phyloP scores from a whole-genome alignment of 1,140 invertebrate species.

The Lordiphosa mommai region DNA sequence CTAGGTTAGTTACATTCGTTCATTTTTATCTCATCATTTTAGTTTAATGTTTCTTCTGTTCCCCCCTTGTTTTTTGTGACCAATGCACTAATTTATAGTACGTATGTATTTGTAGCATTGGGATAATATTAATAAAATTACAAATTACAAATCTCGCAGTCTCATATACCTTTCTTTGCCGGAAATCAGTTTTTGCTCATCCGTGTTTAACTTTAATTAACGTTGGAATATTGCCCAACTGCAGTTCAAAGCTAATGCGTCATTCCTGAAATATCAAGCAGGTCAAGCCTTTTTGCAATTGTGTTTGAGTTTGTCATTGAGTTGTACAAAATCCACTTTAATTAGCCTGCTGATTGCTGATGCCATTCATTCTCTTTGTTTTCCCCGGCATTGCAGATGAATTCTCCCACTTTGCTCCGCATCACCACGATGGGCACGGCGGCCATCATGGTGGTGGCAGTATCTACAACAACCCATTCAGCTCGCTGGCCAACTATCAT shows the following conservation, averaged over 20 bases:
- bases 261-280: neutral
- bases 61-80: too few species aligned
- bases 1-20: too few species aligned
- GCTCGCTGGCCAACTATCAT: slow-evolving; percentile 72
- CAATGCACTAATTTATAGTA: too few species aligned
- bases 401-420: slow-evolving; percentile 63
- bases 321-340: slow-evolving; percentile 41
- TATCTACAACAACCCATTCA: slow-evolving; percentile 73
- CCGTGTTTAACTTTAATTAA: too few species aligned
- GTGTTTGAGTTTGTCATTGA: slow-evolving; percentile 10
- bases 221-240: too few species aligned
- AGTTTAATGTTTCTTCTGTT: too few species aligned
- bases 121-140: too few species aligned
- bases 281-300: neutral
- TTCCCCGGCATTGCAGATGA: slow-evolving; percentile 52
- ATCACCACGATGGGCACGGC: slow-evolving; percentile 72
- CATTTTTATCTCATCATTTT: too few species aligned
- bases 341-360: slow-evolving; percentile 45
- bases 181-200: too few species aligned
- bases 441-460: slow-evolving; percentile 55
- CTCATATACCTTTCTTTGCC: too few species aligned
- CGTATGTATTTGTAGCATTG: too few species aligned
- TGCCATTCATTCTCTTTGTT: slow-evolving; percentile 1
- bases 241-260: neutral
- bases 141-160: too few species aligned